These are phyloP conservation scores for Epinotia nisella DNA, from an alignment of 2,888 invertebrate species.

Conservation along the genomic window DNA sequence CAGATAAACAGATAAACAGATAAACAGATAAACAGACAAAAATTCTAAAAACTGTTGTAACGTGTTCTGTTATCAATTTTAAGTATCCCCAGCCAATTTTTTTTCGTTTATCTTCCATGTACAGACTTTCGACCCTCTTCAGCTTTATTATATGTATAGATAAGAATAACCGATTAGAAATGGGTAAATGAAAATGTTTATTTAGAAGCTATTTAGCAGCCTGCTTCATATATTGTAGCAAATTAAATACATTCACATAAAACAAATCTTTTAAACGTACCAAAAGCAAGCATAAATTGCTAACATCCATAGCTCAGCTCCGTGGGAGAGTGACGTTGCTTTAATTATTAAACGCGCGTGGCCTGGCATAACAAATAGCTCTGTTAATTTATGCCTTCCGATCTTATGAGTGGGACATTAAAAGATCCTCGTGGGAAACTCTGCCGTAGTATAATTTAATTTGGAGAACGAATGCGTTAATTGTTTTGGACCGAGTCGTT, in stretches of 20 bases:
- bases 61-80: too few relatives aligned
- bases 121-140: too few relatives aligned
- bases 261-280: constrained; percentile 32
- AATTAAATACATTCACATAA: neutral
- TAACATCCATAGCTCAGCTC: constrained; percentile 48
- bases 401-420: constrained; percentile 73
- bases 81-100: too few relatives aligned
- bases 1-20: too few relatives aligned
- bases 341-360: constrained; percentile 59
- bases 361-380: constrained; percentile 71
- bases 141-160: too few relatives aligned
- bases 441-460: constrained; percentile 67
- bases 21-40: too few relatives aligned
- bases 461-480: constrained; percentile 62
- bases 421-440: constrained; percentile 69
- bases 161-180: too few relatives aligned
- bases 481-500: constrained; percentile 55
- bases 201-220: neutral
- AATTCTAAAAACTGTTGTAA: too few relatives aligned
- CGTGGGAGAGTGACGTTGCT: constrained; percentile 49
- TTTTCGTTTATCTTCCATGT: too few relatives aligned
- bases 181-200: too few relatives aligned
- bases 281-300: constrained; percentile 24
- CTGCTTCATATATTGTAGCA: neutral
- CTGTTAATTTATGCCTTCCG: constrained; percentile 72